These are phyloP conservation scores for Myocastor coypus DNA, from an alignment of 2,113 vertebrate genomes.

Conservation along the genomic window DNA sequence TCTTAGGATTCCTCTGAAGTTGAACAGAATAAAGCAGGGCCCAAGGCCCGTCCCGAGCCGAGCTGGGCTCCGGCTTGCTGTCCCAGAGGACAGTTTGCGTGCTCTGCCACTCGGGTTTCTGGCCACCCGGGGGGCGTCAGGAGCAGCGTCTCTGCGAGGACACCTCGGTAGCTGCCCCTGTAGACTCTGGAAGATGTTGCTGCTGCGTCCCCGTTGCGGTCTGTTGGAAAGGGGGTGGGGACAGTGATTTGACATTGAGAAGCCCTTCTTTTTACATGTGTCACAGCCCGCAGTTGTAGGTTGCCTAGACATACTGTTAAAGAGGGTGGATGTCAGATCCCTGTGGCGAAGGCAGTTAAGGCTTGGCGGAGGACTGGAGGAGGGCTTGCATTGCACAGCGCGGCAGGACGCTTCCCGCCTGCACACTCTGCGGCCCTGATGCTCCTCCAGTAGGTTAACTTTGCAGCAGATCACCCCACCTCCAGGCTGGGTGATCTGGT, in stretches of 20 bases:
- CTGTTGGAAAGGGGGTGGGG: neutral
- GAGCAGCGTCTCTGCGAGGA: neutral
- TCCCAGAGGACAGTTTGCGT: neutral
- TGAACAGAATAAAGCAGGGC: neutral
- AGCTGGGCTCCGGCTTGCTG: neutral
- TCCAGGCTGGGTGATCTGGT: neutral
- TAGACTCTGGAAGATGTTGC: neutral
- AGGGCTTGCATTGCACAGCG: neutral
- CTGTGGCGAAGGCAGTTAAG: neutral
- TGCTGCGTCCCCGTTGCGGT: neutral
- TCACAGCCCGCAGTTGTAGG: neutral
- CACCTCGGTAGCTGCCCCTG: neutral
- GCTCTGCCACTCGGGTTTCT: neutral
- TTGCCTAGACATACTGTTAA: neutral
- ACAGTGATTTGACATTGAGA: neutral
- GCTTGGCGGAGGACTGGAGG: neutral
- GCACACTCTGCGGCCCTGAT: neutral
- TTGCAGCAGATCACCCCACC: neutral
- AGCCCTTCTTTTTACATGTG: neutral
- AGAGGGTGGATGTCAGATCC: neutral
- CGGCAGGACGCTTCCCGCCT: neutral
- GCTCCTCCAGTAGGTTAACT: neutral
- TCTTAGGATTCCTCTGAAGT: neutral
- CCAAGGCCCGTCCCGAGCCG: neutral
- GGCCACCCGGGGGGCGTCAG: neutral